Percentiles rank a stretch among this genome's conserved stretches.
Evolutionary conservation across 2,888 invertebrate genomes (phyloP).

Genomic region (Rhagonycha lutea): DNA sequence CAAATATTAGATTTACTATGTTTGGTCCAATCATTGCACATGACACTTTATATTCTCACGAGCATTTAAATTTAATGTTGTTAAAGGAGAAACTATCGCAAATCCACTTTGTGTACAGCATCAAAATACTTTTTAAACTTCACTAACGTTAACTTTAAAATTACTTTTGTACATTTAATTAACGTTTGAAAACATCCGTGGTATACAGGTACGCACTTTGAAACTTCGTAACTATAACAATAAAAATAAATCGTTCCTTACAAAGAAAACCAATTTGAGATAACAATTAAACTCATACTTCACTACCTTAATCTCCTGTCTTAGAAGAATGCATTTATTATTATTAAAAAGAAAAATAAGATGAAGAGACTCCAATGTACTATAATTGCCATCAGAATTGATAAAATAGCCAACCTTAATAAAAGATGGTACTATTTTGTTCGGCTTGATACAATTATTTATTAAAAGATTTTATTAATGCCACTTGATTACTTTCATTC

Average conservation of each 20-base stretch:
- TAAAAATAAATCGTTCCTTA: constrained; percentile 20
- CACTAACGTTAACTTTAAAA: neutral
- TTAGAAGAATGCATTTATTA: constrained; percentile 19
- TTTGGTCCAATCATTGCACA: constrained; percentile 13
- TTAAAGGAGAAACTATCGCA: neutral
- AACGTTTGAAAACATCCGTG: constrained; percentile 7
- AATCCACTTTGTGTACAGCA: neutral
- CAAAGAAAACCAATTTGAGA: constrained; percentile 26
- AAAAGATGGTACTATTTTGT: neutral
- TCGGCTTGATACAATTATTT: neutral
- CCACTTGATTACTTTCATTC: too few species aligned
- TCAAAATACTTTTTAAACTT: neutral
- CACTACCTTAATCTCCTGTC: constrained; percentile 22
- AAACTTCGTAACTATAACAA: constrained; percentile 21
- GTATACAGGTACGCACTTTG: constrained; percentile 3
- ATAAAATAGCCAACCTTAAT: neutral
- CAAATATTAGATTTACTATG: constrained; percentile 16
- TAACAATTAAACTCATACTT: constrained; percentile 26
- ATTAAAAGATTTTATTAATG: neutral
- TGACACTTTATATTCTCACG: constrained; percentile 13
- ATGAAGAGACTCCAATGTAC: neutral
- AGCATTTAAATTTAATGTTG: constrained; percentile 3
- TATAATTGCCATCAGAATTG: neutral
- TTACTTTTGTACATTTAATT: constrained; percentile 9
- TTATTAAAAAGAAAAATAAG: neutral